These are phyloP conservation scores for Malthinus seriepunctatus DNA, from an alignment of 2,888 invertebrate genomes.

Conservation along the genomic window DNA sequence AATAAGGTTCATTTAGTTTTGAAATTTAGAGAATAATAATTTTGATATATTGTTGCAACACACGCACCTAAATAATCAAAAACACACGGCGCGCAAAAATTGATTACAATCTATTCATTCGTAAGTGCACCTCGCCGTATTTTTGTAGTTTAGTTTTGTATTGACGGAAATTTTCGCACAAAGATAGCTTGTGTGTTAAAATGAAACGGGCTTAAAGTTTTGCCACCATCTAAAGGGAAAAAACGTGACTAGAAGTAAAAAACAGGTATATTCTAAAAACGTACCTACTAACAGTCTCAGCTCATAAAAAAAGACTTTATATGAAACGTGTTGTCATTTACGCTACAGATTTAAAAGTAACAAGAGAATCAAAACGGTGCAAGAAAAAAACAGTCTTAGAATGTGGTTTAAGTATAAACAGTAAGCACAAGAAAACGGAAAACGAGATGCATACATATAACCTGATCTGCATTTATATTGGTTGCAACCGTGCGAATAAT, in stretches of 20 bases:
- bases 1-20: no score
- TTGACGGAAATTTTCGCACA: no score
- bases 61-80: no score
- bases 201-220: conserved; percentile 1
- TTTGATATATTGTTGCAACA: no score
- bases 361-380: conserved; percentile 14
- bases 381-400: conserved; percentile 15
- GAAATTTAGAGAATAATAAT: no score
- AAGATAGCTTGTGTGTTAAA: no score
- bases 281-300: conserved; percentile 31
- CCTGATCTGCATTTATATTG: conserved; percentile 36
- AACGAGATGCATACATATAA: conserved; percentile 32
- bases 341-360: conserved; percentile 17
- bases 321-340: conserved; percentile 37
- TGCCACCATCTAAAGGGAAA: conserved; percentile 3
- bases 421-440: conserved; percentile 27
- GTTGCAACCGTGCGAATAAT: conserved; percentile 29
- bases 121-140: no score
- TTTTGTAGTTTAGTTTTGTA: no score
- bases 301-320: conserved; percentile 36
- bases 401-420: conserved; percentile 23
- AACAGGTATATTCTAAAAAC: conserved; percentile 8
- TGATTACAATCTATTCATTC: no score
- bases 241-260: conserved; percentile 6
- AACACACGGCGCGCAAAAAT: no score